Conservation (phyloP, 2,888 invertebrate species). For the Pediacus dermestoides region DNA sequence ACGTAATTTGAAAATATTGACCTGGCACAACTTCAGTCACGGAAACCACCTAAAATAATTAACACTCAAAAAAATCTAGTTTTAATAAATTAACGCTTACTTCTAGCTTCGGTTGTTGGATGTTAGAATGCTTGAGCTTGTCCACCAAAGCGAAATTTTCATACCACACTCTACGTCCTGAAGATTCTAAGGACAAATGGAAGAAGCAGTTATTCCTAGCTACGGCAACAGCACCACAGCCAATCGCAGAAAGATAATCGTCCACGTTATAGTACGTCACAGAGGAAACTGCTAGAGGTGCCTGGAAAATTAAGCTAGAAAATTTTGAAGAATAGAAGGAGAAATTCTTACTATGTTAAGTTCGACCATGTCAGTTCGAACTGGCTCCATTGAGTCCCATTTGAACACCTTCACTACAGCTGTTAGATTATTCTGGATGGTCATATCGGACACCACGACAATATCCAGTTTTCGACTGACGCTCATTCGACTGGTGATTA, state of each 20-base stretch:
- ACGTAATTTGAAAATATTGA: slow-evolving; percentile 39
- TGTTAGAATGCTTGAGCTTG: slow-evolving; percentile 54
- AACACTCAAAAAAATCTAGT: slow-evolving; percentile 11
- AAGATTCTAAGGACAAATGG: slow-evolving; percentile 52
- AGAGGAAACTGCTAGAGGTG: no score
- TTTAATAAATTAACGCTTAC: slow-evolving; percentile 46
- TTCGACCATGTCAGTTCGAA: slow-evolving; percentile 22
- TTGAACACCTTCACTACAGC: slow-evolving; percentile 59
- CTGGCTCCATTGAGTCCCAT: slow-evolving; percentile 46
- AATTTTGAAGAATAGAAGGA: no score
- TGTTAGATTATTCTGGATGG: slow-evolving; percentile 43
- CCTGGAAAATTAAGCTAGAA: no score
- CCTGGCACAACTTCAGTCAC: slow-evolving; percentile 17
- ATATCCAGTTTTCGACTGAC: slow-evolving; percentile 50
- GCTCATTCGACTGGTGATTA: slow-evolving; percentile 56
- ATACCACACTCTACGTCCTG: slow-evolving; percentile 53
- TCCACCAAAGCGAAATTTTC: slow-evolving; percentile 66
- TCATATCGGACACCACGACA: slow-evolving; percentile 62
- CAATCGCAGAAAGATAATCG: slow-evolving; percentile 35
- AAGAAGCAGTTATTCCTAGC: slow-evolving; percentile 49
- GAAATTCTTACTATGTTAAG: slow-evolving; percentile 29
- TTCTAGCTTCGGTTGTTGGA: slow-evolving; percentile 55
- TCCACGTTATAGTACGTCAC: slow-evolving; percentile 33
- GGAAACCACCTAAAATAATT: slow-evolving; percentile 20
- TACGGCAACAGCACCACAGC: slow-evolving; percentile 39